Percentiles rank a stretch among this genome's conserved stretches.
These are phyloP conservation scores for Drosophila bocqueti DNA, from an alignment of 1,140 invertebrate species.

Conservation along the genomic window DNA sequence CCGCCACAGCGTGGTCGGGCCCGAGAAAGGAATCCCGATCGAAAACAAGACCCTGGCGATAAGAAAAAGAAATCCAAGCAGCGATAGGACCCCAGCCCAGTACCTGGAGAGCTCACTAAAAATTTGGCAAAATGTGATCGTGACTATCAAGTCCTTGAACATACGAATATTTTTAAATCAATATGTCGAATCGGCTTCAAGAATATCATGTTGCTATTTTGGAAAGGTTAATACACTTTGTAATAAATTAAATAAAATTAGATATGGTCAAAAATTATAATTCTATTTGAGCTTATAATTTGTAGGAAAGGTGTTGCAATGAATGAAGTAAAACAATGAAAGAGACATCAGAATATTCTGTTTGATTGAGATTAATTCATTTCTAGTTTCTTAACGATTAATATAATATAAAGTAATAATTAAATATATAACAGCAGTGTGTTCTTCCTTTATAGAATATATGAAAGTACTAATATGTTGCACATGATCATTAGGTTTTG, in stretches of 20 bases:
- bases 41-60: background rate
- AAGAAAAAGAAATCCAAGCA: constrained; percentile 1
- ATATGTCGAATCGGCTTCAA: constrained; percentile 9
- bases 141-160: constrained; percentile 11
- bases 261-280: background rate
- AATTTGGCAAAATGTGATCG: constrained; percentile 17
- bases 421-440: too few species aligned
- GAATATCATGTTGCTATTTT: constrained; percentile 1
- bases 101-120: constrained; percentile 3
- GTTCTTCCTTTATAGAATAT: background rate
- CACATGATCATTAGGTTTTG: background rate
- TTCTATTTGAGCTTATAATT: background rate
- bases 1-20: background rate
- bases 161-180: constrained; percentile 2
- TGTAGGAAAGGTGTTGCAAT: background rate
- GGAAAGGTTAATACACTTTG: background rate
- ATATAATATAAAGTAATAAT: too few species aligned
- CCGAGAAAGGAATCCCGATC: background rate
- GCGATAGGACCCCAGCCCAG: background rate
- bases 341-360: too few species aligned
- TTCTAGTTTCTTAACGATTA: too few species aligned
- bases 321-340: too few species aligned
- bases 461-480: background rate
- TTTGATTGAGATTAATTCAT: too few species aligned
- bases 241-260: background rate